These are phyloP conservation scores for Spodoptera litura DNA, from an alignment of 1,140 invertebrate species.

Conservation along the genomic window DNA sequence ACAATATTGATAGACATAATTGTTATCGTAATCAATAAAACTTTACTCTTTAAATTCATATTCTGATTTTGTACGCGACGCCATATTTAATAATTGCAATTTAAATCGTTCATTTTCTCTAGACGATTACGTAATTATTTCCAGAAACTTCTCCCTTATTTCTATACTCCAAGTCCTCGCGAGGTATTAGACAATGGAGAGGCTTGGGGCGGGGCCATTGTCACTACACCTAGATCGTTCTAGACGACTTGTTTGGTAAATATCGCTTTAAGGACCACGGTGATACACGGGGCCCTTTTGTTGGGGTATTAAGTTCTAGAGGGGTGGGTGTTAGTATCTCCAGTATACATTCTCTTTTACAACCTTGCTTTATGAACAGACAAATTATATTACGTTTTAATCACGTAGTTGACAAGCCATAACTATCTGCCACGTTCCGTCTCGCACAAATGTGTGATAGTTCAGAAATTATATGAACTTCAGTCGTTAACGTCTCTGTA, in stretches of 20 bases:
- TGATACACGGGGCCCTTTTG: background rate
- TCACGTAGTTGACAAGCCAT: too few species aligned
- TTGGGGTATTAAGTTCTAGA: background rate
- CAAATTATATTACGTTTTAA: too few species aligned
- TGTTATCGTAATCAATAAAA: too few species aligned
- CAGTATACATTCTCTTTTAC: background rate
- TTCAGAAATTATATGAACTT: too few species aligned
- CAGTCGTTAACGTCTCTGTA: background rate
- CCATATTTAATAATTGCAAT: too few species aligned
- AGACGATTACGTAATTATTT: background rate
- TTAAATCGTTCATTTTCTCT: background rate
- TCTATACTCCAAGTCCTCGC: conserved; percentile 1
- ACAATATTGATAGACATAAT: too few species aligned
- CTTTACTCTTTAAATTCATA: too few species aligned
- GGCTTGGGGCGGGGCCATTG: conserved; percentile 23
- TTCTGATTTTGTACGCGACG: too few species aligned
- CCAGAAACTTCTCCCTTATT: background rate
- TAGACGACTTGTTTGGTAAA: conserved; percentile 37
- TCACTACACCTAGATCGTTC: conserved; percentile 23
- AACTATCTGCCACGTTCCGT: too few species aligned
- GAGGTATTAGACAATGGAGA: conserved; percentile 33
- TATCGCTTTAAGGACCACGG: conserved; percentile 18
- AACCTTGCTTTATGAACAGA: too few species aligned
- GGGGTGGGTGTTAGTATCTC: background rate
- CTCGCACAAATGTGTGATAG: too few species aligned